Conservation (phyloP, 2,797 vertebrate species). For the Hypotaenidia philippensis region DNA sequence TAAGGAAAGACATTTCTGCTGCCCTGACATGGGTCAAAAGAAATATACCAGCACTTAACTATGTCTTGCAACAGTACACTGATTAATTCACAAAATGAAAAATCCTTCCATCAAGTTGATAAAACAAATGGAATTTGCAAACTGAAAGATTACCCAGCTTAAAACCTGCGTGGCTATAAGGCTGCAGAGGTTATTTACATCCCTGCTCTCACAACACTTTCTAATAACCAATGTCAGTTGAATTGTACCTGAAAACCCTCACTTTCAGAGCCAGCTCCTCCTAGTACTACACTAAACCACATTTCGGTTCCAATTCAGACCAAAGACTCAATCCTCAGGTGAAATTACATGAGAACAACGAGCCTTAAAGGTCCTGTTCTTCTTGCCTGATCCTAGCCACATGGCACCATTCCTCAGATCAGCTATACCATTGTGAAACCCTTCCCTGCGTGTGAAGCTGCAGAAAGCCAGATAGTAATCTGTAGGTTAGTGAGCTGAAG, state of each 20-base stretch:
- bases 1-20: background rate
- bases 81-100: background rate
- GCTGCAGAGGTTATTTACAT: background rate
- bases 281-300: background rate
- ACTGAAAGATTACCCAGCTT: background rate
- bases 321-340: slow-evolving; percentile 17
- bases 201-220: background rate
- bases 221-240: background rate
- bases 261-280: background rate
- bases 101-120: background rate
- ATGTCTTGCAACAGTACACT: background rate
- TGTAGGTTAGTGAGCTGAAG: background rate
- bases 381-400: background rate
- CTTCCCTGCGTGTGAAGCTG: slow-evolving; percentile 13
- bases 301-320: background rate
- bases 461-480: slow-evolving; percentile 21
- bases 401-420: background rate
- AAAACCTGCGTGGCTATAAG: background rate
- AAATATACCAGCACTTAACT: background rate
- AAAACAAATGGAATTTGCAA: background rate
- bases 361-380: slow-evolving; percentile 37
- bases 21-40: background rate
- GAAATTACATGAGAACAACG: slow-evolving; percentile 31
- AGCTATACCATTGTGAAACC: slow-evolving; percentile 18
- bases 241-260: background rate